Evolutionary conservation across 2,113 vertebrate species (phyloP).

Genomic region (Mus spicilegus): DNA sequence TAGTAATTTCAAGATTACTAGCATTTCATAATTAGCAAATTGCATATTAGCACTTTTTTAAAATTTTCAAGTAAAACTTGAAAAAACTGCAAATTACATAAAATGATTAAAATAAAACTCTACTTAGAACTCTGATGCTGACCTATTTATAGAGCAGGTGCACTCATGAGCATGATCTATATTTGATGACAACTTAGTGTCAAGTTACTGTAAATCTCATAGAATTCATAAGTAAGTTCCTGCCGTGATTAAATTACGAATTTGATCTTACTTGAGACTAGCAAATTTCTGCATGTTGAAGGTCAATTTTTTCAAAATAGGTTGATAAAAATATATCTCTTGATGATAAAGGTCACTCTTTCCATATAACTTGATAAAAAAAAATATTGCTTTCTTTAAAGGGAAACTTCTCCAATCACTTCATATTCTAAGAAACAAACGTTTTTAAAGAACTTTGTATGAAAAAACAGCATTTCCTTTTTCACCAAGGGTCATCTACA

Average conservation of each 20-base stretch:
- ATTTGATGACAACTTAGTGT: background rate
- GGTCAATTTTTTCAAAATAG: background rate
- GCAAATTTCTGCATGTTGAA: background rate
- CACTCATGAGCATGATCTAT: background rate
- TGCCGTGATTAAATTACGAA: background rate
- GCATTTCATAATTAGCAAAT: slow-evolving; percentile 41
- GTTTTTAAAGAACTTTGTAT: background rate
- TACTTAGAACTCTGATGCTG: background rate
- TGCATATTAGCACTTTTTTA: background rate
- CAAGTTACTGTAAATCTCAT: slow-evolving; percentile 51
- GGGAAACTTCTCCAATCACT: background rate
- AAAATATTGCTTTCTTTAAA: background rate
- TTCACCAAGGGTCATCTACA: background rate
- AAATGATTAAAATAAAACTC: slow-evolving; percentile 32
- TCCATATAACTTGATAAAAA: background rate
- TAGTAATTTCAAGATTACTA: slow-evolving; percentile 41
- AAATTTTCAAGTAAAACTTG: slow-evolving; percentile 46
- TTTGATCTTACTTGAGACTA: background rate
- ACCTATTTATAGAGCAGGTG: background rate
- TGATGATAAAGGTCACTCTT: background rate
- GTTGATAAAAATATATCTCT: background rate
- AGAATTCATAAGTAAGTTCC: background rate
- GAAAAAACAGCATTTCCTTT: background rate
- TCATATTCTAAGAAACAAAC: background rate
- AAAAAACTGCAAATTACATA: background rate